Conservation (phyloP, 2,888 invertebrate species). For the Ophion ellenae region DNA sequence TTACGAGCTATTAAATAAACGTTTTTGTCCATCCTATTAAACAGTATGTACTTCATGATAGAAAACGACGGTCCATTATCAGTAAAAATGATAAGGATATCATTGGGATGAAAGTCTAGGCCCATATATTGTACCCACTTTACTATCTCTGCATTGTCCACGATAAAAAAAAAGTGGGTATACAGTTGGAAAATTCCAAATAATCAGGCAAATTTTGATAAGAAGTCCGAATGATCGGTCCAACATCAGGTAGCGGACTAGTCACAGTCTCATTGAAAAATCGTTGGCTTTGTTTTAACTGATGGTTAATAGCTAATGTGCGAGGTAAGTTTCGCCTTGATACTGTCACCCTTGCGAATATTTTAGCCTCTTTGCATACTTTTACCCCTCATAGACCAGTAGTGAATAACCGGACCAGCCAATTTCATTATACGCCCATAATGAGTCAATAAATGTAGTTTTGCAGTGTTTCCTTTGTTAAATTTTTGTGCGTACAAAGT, state of each 20-base stretch:
- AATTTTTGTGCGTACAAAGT: slow-evolving; percentile 15
- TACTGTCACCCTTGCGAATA: slow-evolving; percentile 7
- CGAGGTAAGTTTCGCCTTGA: slow-evolving; percentile 4
- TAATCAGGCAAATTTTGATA: not conserved
- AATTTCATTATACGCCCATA: slow-evolving; percentile 40
- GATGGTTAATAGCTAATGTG: slow-evolving; percentile 1
- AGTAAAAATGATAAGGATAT: too few species aligned
- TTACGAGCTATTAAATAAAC: slow-evolving; percentile 12
- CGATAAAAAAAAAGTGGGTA: not conserved
- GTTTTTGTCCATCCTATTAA: slow-evolving; percentile 6
- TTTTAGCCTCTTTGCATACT: slow-evolving; percentile 36
- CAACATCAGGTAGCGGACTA: not conserved
- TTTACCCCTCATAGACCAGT: slow-evolving; percentile 50
- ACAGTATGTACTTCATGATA: too few species aligned
- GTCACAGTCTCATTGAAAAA: not conserved
- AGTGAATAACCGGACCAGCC: slow-evolving; percentile 47
- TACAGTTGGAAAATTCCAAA: not conserved
- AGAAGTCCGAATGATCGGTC: too few species aligned
- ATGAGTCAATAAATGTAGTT: slow-evolving; percentile 50
- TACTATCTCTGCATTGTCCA: not conserved
- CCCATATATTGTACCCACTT: slow-evolving; percentile 1
- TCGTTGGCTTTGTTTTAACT: slow-evolving; percentile 3
- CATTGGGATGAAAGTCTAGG: too few species aligned
- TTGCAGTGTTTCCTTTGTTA: slow-evolving; percentile 27
- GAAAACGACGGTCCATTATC: too few species aligned